Conservation (phyloP, 1,140 invertebrate species). For the Ooceraea biroi region DNA sequence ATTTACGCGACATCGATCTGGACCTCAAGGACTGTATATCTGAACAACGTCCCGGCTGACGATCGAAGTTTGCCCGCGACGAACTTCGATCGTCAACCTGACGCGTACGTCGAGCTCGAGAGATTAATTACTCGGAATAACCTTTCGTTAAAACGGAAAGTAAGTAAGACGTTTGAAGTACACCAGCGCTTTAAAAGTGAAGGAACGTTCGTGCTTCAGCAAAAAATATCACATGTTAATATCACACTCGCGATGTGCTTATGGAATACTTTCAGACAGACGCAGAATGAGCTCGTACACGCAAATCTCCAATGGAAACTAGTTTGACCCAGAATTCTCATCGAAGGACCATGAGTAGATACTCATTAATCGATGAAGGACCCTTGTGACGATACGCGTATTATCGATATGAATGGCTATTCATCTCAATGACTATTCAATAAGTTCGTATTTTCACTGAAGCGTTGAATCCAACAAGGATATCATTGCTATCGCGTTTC, state of each 20-base stretch:
- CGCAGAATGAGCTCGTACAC: not conserved
- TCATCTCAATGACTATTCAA: slow-evolving; percentile 28
- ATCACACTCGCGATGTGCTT: not conserved
- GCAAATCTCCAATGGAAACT: slow-evolving; percentile 22
- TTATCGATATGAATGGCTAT: slow-evolving; percentile 32
- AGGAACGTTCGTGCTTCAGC: not conserved
- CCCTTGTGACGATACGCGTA: slow-evolving; percentile 23
- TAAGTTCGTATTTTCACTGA: slow-evolving; percentile 22
- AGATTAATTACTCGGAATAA: slow-evolving; percentile 12
- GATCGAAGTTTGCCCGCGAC: no score
- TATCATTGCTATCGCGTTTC: not conserved
- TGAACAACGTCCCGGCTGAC: no score
- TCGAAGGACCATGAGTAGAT: not conserved
- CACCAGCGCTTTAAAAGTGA: not conserved
- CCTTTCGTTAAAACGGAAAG: not conserved
- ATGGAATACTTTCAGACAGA: not conserved
- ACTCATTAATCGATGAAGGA: slow-evolving; percentile 23
- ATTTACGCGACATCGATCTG: no score
- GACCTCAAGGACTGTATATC: no score
- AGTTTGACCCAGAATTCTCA: not conserved
- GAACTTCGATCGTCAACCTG: not conserved
- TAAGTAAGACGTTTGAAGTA: not conserved
- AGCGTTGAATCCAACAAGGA: not conserved
- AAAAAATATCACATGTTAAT: not conserved
- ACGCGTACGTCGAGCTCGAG: not conserved